These are phyloP conservation scores for Kryptolebias ocellatus DNA, from an alignment of 2,797 vertebrate genomes.

Conservation along the genomic window DNA sequence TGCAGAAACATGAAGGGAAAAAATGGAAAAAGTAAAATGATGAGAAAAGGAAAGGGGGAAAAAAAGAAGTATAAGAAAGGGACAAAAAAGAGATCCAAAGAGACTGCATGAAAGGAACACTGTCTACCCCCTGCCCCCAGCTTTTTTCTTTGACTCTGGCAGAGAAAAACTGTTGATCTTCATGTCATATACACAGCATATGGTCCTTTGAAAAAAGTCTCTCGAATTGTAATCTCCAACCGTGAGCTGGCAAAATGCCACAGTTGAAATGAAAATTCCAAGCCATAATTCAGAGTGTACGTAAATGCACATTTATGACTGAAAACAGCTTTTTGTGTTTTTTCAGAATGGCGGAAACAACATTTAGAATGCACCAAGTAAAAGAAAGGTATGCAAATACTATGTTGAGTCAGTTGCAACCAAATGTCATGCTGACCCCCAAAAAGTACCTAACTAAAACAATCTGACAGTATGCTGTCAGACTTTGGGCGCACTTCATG, in stretches of 20 bases:
- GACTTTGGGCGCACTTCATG: neutral
- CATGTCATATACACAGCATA: slow-evolving; percentile 12
- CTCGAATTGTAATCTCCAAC: slow-evolving; percentile 7
- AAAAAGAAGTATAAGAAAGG: neutral
- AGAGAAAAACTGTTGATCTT: slow-evolving; percentile 30
- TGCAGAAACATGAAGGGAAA: neutral
- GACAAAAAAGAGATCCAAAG: slow-evolving; percentile 2
- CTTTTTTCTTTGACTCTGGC: slow-evolving; percentile 13
- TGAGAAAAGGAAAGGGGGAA: neutral
- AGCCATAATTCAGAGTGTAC: neutral
- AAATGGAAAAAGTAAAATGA: neutral
- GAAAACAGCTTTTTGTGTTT: neutral
- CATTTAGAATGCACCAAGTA: neutral
- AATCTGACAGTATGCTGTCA: neutral
- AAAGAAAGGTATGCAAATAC: neutral
- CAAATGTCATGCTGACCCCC: neutral
- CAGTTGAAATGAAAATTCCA: neutral
- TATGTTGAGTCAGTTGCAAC: neutral
- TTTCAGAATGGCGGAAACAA: neutral
- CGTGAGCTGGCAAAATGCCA: neutral
- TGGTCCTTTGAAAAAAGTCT: slow-evolving; percentile 10
- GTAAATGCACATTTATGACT: neutral
- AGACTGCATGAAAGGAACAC: slow-evolving; percentile 9
- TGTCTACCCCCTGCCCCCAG: slow-evolving; percentile 12
- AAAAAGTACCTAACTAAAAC: neutral